Evolutionary conservation across 2,113 vertebrate species (phyloP).

Genomic region (Cebidichthys violaceus): DNA sequence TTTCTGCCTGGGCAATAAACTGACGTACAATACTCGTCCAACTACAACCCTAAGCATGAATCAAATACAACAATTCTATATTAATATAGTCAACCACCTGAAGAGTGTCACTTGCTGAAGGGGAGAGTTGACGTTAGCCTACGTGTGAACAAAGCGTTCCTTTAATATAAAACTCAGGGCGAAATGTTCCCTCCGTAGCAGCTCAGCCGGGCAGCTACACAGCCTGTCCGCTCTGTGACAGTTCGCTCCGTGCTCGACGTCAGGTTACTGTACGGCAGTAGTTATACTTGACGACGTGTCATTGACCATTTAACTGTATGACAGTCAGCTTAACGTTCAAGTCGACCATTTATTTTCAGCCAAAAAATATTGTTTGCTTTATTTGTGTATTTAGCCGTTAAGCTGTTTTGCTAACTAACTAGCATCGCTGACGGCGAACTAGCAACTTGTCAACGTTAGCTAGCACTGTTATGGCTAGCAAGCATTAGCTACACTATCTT

Average conservation of each 20-base stretch:
- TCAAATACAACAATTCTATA: accelerated
- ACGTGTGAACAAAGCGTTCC: slow-evolving; percentile 5
- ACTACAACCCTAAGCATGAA: accelerated
- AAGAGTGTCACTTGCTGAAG: accelerated
- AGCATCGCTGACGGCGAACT: slow-evolving; percentile 3
- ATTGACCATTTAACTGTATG: slow-evolving; percentile 8
- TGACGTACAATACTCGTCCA: too few species aligned
- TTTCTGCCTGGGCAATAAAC: not conserved
- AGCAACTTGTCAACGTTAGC: slow-evolving; percentile 40
- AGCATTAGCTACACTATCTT: slow-evolving; percentile 25
- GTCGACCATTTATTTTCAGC: not conserved
- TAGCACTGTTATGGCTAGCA: slow-evolving; percentile 46
- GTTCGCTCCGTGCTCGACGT: slow-evolving; percentile 30
- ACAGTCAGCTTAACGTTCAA: not conserved
- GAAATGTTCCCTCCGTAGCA: accelerated
- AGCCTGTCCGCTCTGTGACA: slow-evolving; percentile 56
- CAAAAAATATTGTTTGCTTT: not conserved
- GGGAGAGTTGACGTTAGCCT: not conserved
- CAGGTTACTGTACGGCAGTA: not conserved
- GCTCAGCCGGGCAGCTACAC: not conserved
- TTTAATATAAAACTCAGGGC: not conserved
- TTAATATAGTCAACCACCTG: not conserved
- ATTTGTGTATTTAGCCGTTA: not conserved
- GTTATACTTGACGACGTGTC: slow-evolving; percentile 51
- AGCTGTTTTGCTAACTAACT: not conserved